Evolutionary conservation across 2,888 invertebrate genomes (phyloP).

Genomic region (Agonum fuliginosum): DNA sequence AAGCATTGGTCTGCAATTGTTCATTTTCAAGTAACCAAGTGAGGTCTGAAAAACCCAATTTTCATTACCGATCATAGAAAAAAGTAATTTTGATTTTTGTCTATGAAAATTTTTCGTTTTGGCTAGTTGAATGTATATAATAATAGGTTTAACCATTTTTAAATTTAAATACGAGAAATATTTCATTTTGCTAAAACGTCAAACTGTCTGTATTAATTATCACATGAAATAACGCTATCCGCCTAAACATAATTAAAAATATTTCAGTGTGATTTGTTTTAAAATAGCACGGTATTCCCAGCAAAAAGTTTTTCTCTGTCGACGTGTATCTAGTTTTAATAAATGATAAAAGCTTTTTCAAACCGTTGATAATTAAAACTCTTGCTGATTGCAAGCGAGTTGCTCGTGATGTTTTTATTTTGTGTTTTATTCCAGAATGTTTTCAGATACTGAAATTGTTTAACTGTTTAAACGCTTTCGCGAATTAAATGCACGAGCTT

Average conservation of each 20-base stretch:
- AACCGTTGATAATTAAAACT: constrained; percentile 40
- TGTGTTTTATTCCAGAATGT: constrained; percentile 8
- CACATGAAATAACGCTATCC: not conserved
- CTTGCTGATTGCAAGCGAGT: constrained; percentile 27
- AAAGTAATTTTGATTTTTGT: too few relatives aligned
- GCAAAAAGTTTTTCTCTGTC: constrained; percentile 20
- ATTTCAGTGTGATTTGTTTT: constrained; percentile 36
- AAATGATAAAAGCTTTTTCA: constrained; percentile 43
- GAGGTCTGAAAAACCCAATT: too few relatives aligned
- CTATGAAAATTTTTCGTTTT: too few relatives aligned
- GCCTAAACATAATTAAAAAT: constrained; percentile 27
- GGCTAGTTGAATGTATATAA: too few relatives aligned
- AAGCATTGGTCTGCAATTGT: too few relatives aligned
- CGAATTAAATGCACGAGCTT: too few relatives aligned
- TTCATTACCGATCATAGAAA: too few relatives aligned
- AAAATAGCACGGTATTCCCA: constrained; percentile 21
- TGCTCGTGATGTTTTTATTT: not conserved
- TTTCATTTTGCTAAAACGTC: not conserved
- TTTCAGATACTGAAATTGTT: not conserved
- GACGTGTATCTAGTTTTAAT: constrained; percentile 34
- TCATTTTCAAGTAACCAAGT: too few relatives aligned
- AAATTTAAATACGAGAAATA: too few relatives aligned
- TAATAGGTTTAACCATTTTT: too few relatives aligned
- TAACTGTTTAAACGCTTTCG: not conserved
- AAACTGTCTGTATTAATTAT: constrained; percentile 21